Percentiles rank a stretch among this genome's conserved stretches.
phyloP scores from a whole-genome alignment of 2,113 vertebrate species.

The Rhinichthys klamathensis region DNA sequence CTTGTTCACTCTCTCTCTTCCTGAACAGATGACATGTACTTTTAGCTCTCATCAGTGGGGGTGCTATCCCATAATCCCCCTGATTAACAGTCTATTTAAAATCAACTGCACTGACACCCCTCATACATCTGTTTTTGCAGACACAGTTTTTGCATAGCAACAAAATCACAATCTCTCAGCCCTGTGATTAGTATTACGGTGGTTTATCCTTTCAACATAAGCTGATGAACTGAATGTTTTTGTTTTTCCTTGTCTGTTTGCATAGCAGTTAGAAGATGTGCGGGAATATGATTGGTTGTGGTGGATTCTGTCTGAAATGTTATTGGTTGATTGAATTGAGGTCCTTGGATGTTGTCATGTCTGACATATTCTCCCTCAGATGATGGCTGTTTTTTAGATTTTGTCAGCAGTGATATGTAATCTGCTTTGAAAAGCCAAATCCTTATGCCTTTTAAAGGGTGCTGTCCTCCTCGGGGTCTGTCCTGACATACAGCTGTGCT shows the following conservation, averaged over 20 bases:
- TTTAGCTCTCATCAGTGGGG: slow-evolving; percentile 22
- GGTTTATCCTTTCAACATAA: slow-evolving; percentile 61
- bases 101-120: slow-evolving; percentile 30
- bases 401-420: slow-evolving; percentile 3
- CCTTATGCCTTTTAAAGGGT: slow-evolving; percentile 24
- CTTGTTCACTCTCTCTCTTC: slow-evolving; percentile 49
- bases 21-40: slow-evolving; percentile 57
- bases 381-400: slow-evolving; percentile 15
- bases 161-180: slow-evolving; percentile 10
- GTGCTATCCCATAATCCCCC: slow-evolving; percentile 60
- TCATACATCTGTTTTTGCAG: neutral
- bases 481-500: slow-evolving; percentile 56
- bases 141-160: slow-evolving; percentile 34
- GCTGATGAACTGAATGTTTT: slow-evolving; percentile 73
- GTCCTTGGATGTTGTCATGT: slow-evolving; percentile 25
- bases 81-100: slow-evolving; percentile 45
- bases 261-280: slow-evolving; percentile 58
- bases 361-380: neutral
- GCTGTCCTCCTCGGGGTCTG: slow-evolving; percentile 34
- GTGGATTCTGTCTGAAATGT: slow-evolving; percentile 40
- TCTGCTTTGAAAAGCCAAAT: slow-evolving; percentile 36
- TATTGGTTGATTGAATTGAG: slow-evolving; percentile 34
- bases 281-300: slow-evolving; percentile 12
- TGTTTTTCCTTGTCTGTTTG: slow-evolving; percentile 36
- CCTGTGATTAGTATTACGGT: slow-evolving; percentile 40